Evolutionary conservation across 23 tunicate genomes (phyloP).

Genomic region (Styela plicata): DNA sequence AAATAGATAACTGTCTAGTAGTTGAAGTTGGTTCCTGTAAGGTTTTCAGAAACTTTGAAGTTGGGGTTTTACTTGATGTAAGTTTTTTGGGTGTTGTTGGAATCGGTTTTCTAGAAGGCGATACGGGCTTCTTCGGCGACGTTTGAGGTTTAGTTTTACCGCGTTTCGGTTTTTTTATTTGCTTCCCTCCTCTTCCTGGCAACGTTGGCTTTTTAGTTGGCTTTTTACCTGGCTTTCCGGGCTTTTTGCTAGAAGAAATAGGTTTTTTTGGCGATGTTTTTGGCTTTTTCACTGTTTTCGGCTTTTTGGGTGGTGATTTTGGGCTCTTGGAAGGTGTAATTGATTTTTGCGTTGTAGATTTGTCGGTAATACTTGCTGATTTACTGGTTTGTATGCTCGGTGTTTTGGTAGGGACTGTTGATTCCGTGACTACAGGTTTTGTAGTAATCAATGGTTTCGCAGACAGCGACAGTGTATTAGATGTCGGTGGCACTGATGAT

Average conservation of each 20-base stretch:
- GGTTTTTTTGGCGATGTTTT: not conserved
- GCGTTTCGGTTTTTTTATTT: not conserved
- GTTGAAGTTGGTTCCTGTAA: not conserved
- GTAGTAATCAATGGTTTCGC: too few species aligned
- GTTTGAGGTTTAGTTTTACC: too few species aligned
- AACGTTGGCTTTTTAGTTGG: not conserved
- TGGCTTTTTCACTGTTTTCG: not conserved
- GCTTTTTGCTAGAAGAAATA: not conserved
- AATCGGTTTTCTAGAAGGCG: too few species aligned
- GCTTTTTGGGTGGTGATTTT: not conserved
- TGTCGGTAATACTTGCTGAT: too few species aligned
- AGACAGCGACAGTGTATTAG: too few species aligned
- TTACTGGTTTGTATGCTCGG: not conserved
- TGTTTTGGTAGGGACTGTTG: not conserved
- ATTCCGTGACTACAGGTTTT: too few species aligned
- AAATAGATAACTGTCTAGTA: not conserved
- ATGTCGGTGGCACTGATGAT: too few species aligned
- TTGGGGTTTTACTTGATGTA: too few species aligned
- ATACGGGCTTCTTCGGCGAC: too few species aligned
- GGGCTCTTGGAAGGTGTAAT: not conserved
- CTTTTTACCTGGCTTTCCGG: not conserved
- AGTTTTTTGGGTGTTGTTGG: too few species aligned
- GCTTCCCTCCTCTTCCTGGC: not conserved
- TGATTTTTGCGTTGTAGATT: not conserved
- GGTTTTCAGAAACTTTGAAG: too few species aligned